phyloP scores from a whole-genome alignment of 2,113 vertebrate genomes.

The Rostratula benghalensis region DNA sequence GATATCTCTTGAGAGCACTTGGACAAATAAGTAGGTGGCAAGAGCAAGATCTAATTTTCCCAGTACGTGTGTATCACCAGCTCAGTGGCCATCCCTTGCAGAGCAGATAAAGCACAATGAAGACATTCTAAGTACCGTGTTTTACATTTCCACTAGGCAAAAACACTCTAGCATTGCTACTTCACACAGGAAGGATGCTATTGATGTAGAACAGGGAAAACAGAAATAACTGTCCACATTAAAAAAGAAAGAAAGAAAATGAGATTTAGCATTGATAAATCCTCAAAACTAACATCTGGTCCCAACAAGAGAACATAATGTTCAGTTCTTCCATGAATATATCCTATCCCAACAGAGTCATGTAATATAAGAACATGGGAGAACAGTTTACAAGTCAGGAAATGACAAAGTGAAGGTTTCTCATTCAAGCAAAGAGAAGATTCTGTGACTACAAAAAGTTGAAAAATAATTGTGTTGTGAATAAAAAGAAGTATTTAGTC shows the following conservation, averaged over 20 bases:
- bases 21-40: conserved; percentile 23
- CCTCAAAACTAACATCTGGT: neutral
- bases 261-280: neutral
- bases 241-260: neutral
- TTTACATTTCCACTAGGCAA: neutral
- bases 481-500: neutral
- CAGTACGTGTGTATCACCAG: neutral
- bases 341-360: neutral
- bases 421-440: neutral
- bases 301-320: neutral
- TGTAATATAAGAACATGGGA: neutral
- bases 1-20: neutral
- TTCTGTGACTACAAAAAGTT: neutral
- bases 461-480: neutral
- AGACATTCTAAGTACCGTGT: neutral
- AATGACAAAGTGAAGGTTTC: neutral
- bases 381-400: neutral
- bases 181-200: neutral
- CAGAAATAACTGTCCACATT: neutral
- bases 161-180: neutral
- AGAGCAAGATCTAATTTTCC: neutral
- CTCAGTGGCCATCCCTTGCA: neutral
- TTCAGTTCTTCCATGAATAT: neutral
- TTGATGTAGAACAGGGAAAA: neutral
- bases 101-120: neutral